phyloP scores from a whole-genome alignment of 1,140 invertebrate genomes.

The Hyles vespertilio region DNA sequence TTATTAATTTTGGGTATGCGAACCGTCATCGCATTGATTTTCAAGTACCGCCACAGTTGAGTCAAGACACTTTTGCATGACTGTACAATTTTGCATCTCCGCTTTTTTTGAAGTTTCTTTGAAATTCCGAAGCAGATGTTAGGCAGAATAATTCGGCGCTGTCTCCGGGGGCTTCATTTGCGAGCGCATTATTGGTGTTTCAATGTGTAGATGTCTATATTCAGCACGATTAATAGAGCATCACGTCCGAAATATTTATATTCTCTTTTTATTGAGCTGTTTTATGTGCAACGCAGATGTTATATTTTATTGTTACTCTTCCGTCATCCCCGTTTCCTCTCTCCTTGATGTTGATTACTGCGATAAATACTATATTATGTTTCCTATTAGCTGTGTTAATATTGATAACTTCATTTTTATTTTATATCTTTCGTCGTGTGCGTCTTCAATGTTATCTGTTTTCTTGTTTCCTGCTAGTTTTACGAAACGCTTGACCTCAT shows the following conservation, averaged over 20 bases:
- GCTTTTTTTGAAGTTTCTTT: slow-evolving; percentile 11
- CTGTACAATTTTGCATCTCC: slow-evolving; percentile 17
- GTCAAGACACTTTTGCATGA: slow-evolving; percentile 14
- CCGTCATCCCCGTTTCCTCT: no score
- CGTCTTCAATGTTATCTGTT: background rate
- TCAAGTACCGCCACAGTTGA: background rate
- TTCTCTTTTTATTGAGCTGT: no score
- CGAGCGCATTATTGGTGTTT: no score
- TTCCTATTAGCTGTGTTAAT: no score
- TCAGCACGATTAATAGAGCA: no score
- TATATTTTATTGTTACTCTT: no score
- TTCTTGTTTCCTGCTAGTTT: slow-evolving; percentile 12
- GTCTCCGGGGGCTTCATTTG: slow-evolving; percentile 11
- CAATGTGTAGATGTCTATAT: no score
- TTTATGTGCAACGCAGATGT: no score
- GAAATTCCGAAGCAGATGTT: slow-evolving; percentile 14
- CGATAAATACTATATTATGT: no score
- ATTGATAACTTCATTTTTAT: background rate
- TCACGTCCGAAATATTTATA: background rate
- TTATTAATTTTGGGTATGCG: slow-evolving; percentile 28
- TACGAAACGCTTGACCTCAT: background rate
- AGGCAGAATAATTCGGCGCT: background rate
- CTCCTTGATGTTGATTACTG: no score
- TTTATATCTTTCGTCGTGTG: slow-evolving; percentile 1
- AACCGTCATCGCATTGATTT: slow-evolving; percentile 13